These are phyloP conservation scores for Acinonyx jubatus DNA, from an alignment of 2,113 vertebrate species.

Conservation along the genomic window DNA sequence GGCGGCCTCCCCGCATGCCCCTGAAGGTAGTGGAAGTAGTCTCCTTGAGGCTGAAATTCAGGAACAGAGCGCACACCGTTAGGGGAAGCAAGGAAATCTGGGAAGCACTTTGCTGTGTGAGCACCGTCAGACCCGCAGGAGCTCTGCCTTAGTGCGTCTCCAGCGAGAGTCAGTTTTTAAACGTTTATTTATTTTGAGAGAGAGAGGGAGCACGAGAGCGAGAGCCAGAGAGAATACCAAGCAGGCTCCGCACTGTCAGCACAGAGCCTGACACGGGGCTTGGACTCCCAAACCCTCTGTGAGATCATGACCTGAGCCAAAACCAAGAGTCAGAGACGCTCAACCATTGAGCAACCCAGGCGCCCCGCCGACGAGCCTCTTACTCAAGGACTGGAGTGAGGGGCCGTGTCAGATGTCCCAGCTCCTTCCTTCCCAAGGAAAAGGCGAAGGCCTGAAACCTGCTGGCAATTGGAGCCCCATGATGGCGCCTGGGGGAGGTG, in stretches of 20 bases:
- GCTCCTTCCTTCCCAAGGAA: slow-evolving; percentile 64
- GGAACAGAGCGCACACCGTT: rapidly evolving
- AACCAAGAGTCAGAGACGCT: too few relatives aligned
- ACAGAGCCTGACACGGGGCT: too few relatives aligned
- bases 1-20: too few relatives aligned
- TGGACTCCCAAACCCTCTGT: too few relatives aligned
- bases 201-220: too few relatives aligned
- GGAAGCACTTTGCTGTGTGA: rapidly evolving
- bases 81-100: background rate
- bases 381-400: slow-evolving; percentile 64
- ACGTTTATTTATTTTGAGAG: too few relatives aligned
- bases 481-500: slow-evolving; percentile 79
- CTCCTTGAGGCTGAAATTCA: rapidly evolving
- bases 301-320: too few relatives aligned
- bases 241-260: too few relatives aligned
- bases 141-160: background rate
- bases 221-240: too few relatives aligned
- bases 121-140: background rate
- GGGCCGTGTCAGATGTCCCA: slow-evolving; percentile 60
- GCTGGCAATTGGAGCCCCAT: slow-evolving; percentile 74
- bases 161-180: background rate
- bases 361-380: background rate
- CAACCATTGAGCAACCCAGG: too few relatives aligned
- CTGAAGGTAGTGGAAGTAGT: rapidly evolving
- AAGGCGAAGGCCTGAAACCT: background rate